Evolutionary conservation across 2,797 vertebrate species (phyloP).

Genomic region (Rhadinocentrus ornatus): DNA sequence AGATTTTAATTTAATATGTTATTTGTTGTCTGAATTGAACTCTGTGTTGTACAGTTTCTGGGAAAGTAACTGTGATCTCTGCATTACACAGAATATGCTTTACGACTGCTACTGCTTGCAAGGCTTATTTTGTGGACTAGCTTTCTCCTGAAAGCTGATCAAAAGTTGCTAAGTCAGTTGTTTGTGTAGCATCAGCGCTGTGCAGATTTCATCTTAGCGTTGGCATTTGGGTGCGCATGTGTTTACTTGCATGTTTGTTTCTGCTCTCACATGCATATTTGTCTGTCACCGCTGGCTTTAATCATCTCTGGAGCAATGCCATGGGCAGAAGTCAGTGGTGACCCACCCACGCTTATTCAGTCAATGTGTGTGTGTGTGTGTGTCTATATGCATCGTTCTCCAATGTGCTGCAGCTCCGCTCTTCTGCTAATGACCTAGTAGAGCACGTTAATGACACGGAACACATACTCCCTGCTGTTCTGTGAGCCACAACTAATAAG

Average conservation of each 20-base stretch:
- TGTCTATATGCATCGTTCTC: constrained; percentile 37
- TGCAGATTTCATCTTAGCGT: constrained; percentile 49
- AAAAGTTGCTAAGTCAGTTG: constrained; percentile 70
- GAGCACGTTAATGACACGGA: constrained; percentile 79
- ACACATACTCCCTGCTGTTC: constrained; percentile 67
- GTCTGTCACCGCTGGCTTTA: constrained; percentile 76
- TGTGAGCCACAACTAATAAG: constrained; percentile 69
- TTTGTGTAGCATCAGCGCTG: constrained; percentile 37
- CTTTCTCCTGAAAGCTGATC: constrained; percentile 72
- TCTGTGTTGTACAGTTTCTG: constrained; percentile 34
- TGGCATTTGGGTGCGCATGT: constrained; percentile 22
- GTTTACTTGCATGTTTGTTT: neutral
- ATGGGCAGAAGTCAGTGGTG: constrained; percentile 72
- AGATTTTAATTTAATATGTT: constrained; percentile 61
- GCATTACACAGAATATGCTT: constrained; percentile 22
- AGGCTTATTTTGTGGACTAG: constrained; percentile 27
- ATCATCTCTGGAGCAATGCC: constrained; percentile 80
- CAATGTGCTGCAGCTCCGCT: constrained; percentile 56
- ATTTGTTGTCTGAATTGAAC: constrained; percentile 56
- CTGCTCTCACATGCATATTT: constrained; percentile 21
- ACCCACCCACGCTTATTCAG: constrained; percentile 72
- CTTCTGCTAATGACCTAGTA: constrained; percentile 71
- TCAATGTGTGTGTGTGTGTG: constrained; percentile 3
- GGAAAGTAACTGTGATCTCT: constrained; percentile 17
- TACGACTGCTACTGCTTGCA: constrained; percentile 31